Conservation (phyloP, 2,113 vertebrate species). For the Coracopsis vasa region DNA sequence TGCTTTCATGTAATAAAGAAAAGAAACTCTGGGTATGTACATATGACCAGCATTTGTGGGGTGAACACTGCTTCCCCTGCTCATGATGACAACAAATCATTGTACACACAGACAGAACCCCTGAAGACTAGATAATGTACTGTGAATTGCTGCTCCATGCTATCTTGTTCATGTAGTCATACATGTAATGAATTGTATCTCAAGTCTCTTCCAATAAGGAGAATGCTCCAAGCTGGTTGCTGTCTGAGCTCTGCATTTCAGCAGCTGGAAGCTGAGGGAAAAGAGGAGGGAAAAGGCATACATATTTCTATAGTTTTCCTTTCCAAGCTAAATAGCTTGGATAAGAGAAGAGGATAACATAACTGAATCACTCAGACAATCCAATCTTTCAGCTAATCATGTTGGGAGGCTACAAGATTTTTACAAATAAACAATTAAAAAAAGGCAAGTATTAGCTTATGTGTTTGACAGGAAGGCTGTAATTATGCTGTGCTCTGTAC, state of each 20-base stretch:
- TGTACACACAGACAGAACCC: neutral
- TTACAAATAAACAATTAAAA: slow-evolving; percentile 25
- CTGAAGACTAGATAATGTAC: neutral
- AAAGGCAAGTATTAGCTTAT: neutral
- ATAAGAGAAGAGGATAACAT: neutral
- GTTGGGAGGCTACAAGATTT: neutral
- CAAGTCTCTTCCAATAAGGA: neutral
- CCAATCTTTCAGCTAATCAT: slow-evolving; percentile 13
- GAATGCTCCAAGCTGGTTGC: neutral
- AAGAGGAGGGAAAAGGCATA: neutral
- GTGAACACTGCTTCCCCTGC: neutral
- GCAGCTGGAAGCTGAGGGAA: neutral
- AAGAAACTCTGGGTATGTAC: neutral
- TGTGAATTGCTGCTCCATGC: neutral
- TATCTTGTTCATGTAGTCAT: neutral
- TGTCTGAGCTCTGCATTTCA: neutral
- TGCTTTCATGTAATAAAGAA: neutral
- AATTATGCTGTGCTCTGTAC: neutral
- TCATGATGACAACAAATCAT: neutral
- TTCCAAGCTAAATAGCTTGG: slow-evolving; percentile 16
- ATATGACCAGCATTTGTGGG: rapidly evolving
- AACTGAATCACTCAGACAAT: slow-evolving; percentile 18
- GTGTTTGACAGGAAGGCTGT: slow-evolving; percentile 28
- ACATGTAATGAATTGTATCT: neutral
- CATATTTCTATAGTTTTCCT: neutral